A percentile compares a stretch with the other conserved stretches of the same genome.
phyloP scores from a whole-genome alignment of 2,797 vertebrate genomes.

The Bovichtus variegatus region DNA sequence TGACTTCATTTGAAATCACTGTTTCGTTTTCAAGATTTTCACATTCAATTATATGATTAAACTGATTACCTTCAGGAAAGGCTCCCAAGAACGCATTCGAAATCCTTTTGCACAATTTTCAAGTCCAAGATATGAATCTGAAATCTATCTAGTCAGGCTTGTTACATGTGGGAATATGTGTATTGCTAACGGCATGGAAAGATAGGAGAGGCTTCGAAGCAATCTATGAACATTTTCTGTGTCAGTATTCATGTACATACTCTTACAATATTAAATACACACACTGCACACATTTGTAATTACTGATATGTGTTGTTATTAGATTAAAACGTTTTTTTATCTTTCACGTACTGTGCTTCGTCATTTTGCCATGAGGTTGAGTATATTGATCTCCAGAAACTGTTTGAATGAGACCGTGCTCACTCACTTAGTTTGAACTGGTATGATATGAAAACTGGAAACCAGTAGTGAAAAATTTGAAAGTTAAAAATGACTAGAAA shows the following conservation, averaged over 20 bases:
- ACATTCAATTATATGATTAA: conserved; percentile 20
- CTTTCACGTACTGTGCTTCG: too few relatives aligned
- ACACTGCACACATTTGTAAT: too few relatives aligned
- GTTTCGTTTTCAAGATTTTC: conserved; percentile 28
- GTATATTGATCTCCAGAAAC: neutral
- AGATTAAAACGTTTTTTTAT: too few relatives aligned
- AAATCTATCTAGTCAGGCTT: neutral
- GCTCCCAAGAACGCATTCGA: neutral
- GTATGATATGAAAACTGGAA: neutral
- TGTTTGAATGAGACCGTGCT: neutral
- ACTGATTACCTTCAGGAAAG: neutral
- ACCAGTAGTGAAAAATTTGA: neutral
- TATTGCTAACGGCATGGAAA: neutral
- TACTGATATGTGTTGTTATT: too few relatives aligned
- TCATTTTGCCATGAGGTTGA: neutral
- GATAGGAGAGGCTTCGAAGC: neutral
- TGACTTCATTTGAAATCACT: conserved; percentile 29
- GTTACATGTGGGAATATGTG: neutral
- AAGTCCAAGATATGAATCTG: conserved; percentile 23
- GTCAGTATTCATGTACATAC: neutral
- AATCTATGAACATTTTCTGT: neutral
- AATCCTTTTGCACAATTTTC: conserved; percentile 8
- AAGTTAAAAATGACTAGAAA: neutral
- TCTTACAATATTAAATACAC: too few relatives aligned
- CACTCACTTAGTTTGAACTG: neutral